Evolutionary conservation across 2,113 vertebrate species (phyloP).

Genomic region (Callionymus lyra): DNA sequence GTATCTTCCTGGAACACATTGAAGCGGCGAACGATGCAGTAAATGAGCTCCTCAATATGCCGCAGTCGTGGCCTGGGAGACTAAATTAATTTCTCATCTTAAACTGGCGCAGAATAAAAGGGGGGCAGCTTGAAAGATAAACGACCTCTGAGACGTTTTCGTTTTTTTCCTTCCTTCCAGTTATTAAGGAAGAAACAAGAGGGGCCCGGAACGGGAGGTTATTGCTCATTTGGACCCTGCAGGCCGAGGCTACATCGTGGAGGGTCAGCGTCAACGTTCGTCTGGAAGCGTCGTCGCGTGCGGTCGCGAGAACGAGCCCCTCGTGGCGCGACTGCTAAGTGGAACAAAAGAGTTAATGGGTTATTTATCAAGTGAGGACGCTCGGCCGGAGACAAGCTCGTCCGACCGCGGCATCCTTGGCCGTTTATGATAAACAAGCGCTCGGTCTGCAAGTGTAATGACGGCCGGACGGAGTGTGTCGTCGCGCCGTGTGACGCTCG

Average conservation of each 20-base stretch:
- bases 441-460: constrained; percentile 53
- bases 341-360: constrained; percentile 51
- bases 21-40: constrained; percentile 12
- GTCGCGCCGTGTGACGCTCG: constrained; percentile 7
- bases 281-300: constrained; percentile 9
- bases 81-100: constrained; percentile 38
- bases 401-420: constrained; percentile 44
- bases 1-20: constrained; percentile 27
- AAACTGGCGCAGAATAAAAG: constrained; percentile 5
- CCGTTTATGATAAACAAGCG: constrained; percentile 51
- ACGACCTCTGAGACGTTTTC: constrained; percentile 24
- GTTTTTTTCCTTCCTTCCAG: constrained; percentile 18
- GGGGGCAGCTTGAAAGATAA: constrained; percentile 28
- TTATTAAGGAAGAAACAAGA: constrained; percentile 41
- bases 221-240: constrained; percentile 12
- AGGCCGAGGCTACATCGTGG: constrained; percentile 37
- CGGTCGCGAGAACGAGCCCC: constrained; percentile 26
- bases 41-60: constrained; percentile 21
- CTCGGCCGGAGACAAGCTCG: constrained; percentile 41
- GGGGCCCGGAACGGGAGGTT: background rate
- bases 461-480: constrained; percentile 27
- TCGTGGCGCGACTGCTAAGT: constrained; percentile 37
- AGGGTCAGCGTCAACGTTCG: constrained; percentile 6
- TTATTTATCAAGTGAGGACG: constrained; percentile 57
- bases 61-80: constrained; percentile 15